Evolutionary conservation across 2,797 vertebrate species (phyloP).

Genomic region (Arnoldichthys spilopterus): DNA sequence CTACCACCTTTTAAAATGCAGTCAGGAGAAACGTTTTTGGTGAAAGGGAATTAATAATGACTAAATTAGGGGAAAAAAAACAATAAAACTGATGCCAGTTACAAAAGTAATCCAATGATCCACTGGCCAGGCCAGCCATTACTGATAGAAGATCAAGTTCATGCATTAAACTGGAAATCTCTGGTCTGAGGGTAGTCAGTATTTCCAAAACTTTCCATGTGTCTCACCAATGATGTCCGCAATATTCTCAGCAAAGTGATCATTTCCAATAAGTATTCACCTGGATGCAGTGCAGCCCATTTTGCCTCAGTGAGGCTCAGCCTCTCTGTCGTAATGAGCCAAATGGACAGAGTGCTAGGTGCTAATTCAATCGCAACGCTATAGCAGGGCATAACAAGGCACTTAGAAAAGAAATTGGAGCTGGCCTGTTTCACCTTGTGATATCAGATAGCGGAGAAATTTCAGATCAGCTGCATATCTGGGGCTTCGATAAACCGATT

Average conservation of each 20-base stretch:
- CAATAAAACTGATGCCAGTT: too few species aligned
- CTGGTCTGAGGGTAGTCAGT: neutral
- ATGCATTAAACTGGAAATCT: too few species aligned
- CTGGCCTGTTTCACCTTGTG: slow-evolving; percentile 52
- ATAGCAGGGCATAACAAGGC: slow-evolving; percentile 70
- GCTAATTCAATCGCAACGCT: slow-evolving; percentile 69
- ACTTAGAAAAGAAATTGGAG: slow-evolving; percentile 71
- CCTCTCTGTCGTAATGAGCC: slow-evolving; percentile 26
- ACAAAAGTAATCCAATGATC: too few species aligned
- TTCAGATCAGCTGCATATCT: slow-evolving; percentile 41
- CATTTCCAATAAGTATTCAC: slow-evolving; percentile 25
- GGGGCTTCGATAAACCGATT: slow-evolving; percentile 47
- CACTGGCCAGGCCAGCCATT: too few species aligned
- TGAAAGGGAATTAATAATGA: too few species aligned
- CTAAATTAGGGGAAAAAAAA: too few species aligned
- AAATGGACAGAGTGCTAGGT: slow-evolving; percentile 61
- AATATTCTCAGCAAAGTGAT: slow-evolving; percentile 4
- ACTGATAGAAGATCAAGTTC: too few species aligned
- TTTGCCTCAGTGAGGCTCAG: neutral
- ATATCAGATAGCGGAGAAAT: slow-evolving; percentile 70
- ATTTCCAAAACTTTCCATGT: neutral
- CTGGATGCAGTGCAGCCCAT: slow-evolving; percentile 17
- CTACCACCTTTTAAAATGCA: too few species aligned
- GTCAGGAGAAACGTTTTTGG: too few species aligned
- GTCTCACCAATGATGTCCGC: slow-evolving; percentile 5